Evolutionary conservation across 2,797 vertebrate species (phyloP), one percentile per base, ranked within the genome.

Genomic region (Rhabdophis nuchalis): DNA sequence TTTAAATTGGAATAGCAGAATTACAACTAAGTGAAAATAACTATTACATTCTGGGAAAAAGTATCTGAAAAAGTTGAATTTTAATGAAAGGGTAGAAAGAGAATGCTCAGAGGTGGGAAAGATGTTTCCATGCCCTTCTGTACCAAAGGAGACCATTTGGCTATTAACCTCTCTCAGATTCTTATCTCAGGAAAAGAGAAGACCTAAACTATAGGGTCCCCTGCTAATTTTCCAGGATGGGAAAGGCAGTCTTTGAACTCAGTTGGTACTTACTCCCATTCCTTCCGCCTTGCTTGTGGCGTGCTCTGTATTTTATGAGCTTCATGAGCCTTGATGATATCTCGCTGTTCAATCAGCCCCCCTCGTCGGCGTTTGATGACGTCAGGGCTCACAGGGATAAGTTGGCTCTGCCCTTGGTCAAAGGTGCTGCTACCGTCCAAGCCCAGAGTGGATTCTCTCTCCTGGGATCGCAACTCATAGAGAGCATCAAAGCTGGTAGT

Each of bases 291-390:
- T 0, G 99, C 99, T 96, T 99, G 99, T 0, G 99, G 99, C 11
- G 99, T 99, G 97, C 99, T 99, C 96, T 99, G 99, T 95, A 99
- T 99, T 98, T 99, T 99, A 96, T 99, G 99, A 0, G 99, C 99
- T 95, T 99, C 98, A 29, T 99, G 99, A 0, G 99, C 99, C 96
- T 99, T 99, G 97, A 99, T 98, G 77, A 99, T 99, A 97, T 99
- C 99, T 95, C 97, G 98, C 97, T 99, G 99, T 92, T 99, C 99
- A 0, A 99, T 99, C 92, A 99, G 97, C 7, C 99, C 99, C 0
- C 99, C 99, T 0, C 99, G 98, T 32, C 99, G 98, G 32, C 99
- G 97, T 96, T 99, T 99, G 94, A 98, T 99, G 93, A 99, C 95
- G 0, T 98, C 98, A 0, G 99, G 98, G 96, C 98, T 99, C 94